These are phyloP conservation scores for Xerus rutilus DNA, from an alignment of 2,797 vertebrate species.

Conservation along the genomic window DNA sequence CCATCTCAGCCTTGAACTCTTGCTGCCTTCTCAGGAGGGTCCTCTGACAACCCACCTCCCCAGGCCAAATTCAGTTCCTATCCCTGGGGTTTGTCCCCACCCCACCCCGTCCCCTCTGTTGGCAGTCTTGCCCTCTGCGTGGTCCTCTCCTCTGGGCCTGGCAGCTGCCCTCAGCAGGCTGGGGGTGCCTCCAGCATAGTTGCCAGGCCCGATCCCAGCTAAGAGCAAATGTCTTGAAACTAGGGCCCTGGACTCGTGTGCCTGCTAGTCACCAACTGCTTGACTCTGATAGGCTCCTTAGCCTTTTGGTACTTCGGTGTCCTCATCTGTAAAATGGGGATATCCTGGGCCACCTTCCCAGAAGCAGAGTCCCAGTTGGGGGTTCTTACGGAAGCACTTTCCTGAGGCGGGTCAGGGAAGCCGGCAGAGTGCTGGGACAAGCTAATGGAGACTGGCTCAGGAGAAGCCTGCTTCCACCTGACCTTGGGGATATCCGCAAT, in stretches of 20 bases:
- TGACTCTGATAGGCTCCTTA: background rate
- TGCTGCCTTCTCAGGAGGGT: background rate
- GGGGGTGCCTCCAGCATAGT: background rate
- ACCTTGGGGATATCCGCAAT: background rate
- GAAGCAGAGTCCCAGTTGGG: background rate
- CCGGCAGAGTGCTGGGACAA: background rate
- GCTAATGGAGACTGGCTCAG: background rate
- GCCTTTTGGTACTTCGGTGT: background rate
- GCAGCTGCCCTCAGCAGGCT: background rate
- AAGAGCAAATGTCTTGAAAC: background rate
- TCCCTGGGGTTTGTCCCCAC: background rate
- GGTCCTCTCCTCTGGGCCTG: background rate
- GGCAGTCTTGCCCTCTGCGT: background rate
- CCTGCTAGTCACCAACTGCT: background rate
- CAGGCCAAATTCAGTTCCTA: rapidly evolving
- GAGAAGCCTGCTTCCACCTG: background rate
- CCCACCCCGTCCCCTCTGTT: background rate
- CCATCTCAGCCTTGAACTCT: background rate
- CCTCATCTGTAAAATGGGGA: background rate
- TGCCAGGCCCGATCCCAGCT: no score
- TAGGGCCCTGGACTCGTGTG: background rate
- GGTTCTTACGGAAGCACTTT: background rate
- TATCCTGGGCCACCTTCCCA: background rate
- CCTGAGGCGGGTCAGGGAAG: background rate
- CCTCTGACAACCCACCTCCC: background rate